Conservation (phyloP, 2,113 vertebrate genomes). For the Gymnorhina tibicen region DNA sequence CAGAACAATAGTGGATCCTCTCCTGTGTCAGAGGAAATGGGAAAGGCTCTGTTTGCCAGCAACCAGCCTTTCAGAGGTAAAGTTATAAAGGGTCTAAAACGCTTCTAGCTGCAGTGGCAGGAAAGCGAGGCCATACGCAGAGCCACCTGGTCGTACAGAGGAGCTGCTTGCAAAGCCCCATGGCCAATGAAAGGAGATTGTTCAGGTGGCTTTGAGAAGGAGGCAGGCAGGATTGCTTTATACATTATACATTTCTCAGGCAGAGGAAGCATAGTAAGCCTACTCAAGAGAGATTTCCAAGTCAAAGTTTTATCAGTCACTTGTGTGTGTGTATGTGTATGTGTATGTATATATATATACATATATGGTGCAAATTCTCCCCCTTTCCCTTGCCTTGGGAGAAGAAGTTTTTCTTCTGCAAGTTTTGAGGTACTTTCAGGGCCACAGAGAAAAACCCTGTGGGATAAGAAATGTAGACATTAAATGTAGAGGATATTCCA, state of each 20-base stretch:
- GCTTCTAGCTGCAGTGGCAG: background rate
- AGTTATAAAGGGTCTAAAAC: background rate
- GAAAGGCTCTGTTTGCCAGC: background rate
- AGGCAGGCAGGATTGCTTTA: slow-evolving; percentile 40
- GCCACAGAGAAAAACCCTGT: background rate
- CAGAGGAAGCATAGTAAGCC: slow-evolving; percentile 22
- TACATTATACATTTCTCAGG: slow-evolving; percentile 19
- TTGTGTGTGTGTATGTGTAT: background rate
- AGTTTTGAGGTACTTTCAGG: slow-evolving; percentile 27
- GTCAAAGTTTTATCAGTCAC: slow-evolving; percentile 12
- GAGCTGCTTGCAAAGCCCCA: slow-evolving; percentile 24
- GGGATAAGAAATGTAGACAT: background rate
- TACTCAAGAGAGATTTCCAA: slow-evolving; percentile 39
- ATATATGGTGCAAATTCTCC: background rate
- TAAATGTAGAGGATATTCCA: background rate
- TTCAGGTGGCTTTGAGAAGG: slow-evolving; percentile 60
- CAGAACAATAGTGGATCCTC: background rate
- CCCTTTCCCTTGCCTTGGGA: background rate
- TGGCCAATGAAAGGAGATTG: slow-evolving; percentile 65
- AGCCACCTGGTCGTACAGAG: slow-evolving; percentile 21
- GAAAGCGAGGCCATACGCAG: background rate
- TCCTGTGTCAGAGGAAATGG: background rate
- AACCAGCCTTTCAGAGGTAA: background rate
- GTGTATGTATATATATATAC: too few species aligned
- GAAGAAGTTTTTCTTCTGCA: background rate